These are phyloP conservation scores for Ericerus pela DNA, from an alignment of 1,140 invertebrate genomes.

Conservation along the genomic window DNA sequence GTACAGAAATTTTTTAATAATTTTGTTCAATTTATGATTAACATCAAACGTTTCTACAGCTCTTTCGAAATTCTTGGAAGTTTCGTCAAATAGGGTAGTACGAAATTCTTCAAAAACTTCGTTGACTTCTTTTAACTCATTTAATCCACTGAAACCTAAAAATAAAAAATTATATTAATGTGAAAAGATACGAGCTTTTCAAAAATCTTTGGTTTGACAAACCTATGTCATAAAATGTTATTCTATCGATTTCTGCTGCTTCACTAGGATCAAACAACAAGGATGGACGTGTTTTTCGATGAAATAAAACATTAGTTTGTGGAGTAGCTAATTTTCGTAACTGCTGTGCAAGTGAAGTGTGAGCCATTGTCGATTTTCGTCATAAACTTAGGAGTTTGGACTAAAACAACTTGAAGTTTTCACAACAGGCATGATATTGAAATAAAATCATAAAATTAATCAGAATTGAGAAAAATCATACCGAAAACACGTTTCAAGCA, in stretches of 20 bases:
- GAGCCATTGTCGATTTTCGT: slow-evolving; percentile 19
- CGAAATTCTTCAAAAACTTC: slow-evolving; percentile 55
- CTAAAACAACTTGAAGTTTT: too few relatives aligned
- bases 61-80: slow-evolving; percentile 60
- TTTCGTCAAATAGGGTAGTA: slow-evolving; percentile 54
- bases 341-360: slow-evolving; percentile 68
- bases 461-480: too few relatives aligned
- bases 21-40: slow-evolving; percentile 58
- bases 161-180: slow-evolving; percentile 17
- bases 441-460: too few relatives aligned
- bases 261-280: slow-evolving; percentile 77
- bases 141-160: slow-evolving; percentile 52
- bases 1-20: slow-evolving; percentile 65
- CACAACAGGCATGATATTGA: too few relatives aligned
- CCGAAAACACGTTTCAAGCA: too few relatives aligned
- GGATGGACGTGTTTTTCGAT: slow-evolving; percentile 53
- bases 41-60: slow-evolving; percentile 53
- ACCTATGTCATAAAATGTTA: slow-evolving; percentile 73
- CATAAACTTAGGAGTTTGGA: too few relatives aligned
- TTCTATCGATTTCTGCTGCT: slow-evolving; percentile 65
- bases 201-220: slow-evolving; percentile 22
- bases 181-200: neutral
- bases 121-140: slow-evolving; percentile 61
- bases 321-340: slow-evolving; percentile 62
- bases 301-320: slow-evolving; percentile 51